Conservation (phyloP, 2,888 invertebrate genomes). For the Petrolisthes cinctipes region DNA sequence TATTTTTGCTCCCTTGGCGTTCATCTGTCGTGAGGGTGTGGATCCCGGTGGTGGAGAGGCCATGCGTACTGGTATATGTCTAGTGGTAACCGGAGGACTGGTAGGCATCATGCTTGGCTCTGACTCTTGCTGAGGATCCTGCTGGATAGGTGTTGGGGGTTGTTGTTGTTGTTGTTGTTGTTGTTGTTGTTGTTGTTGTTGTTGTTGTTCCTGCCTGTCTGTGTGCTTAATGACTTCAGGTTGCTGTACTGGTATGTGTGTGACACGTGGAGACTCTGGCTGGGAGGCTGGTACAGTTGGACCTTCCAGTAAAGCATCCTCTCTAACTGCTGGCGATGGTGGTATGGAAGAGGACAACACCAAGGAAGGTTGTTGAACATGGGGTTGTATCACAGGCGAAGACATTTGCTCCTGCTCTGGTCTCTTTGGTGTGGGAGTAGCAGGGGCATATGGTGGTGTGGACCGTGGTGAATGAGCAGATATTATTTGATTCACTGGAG, state of each 20-base stretch:
- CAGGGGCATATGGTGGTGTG: neutral
- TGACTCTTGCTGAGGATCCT: slow-evolving; percentile 13
- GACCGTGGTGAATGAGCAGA: neutral
- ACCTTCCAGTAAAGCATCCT: neutral
- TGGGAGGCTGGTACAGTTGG: no score
- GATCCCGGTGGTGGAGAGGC: slow-evolving; percentile 41
- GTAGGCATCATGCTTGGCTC: neutral
- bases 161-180: slow-evolving; percentile 16
- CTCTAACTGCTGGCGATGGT: slow-evolving; percentile 17
- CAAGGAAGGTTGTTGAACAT: slow-evolving; percentile 25
- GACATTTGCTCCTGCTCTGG: slow-evolving; percentile 13
- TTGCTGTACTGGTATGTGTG: slow-evolving; percentile 10
- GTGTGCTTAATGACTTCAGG: slow-evolving; percentile 1
- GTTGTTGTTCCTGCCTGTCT: neutral
- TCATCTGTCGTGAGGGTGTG: slow-evolving; percentile 11
- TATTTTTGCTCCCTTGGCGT: slow-evolving; percentile 27
- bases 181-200: slow-evolving; percentile 13
- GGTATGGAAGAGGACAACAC: neutral
- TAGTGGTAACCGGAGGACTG: slow-evolving; percentile 1
- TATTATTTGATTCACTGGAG: slow-evolving; percentile 16
- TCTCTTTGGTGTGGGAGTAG: neutral
- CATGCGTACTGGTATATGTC: slow-evolving; percentile 42
- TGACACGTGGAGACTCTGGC: neutral
- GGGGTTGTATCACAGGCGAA: slow-evolving; percentile 19
- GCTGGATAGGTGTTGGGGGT: neutral